Base-by-base conservation (phyloP, 1,140 invertebrate genomes). In the Oreohelix idahoensis region DNA sequence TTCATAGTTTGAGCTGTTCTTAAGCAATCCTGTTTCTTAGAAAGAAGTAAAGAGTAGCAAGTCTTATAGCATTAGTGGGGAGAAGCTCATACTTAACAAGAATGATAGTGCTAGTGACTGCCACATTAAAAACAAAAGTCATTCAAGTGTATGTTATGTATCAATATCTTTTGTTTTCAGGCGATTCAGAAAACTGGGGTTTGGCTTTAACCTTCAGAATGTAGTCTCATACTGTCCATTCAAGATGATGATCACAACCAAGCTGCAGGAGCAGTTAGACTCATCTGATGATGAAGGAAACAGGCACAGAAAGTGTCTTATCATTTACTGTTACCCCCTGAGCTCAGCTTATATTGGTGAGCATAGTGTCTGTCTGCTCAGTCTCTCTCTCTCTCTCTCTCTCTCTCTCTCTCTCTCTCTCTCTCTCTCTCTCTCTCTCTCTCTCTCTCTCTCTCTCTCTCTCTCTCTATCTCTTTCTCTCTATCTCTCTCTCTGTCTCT, bases 271-370 rank as follows among this genome's bases (percentile, higher is more conserved):
- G n/a, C 45, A 35, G 42, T 26, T 23, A 0, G 80, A 82, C 49
- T 51, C 70, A 13, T 63, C 32, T 10, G 71, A 82, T 5, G 80
- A 82, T 35, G 79, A 58, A 20, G 35, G 58, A 26, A 51, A 29
- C 35, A 53, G 32, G 51, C 11, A 66, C 17, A 81, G 78, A 29
- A 76, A 78, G 53, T 82, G 83, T 76, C 79, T 87, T 20, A 84
- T 86, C 13, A 53, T 87, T n/a, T 85, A 87, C 79, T 88, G 86
- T 79, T 79, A 84, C 2, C 88, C 88, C 2, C 80, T 88, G 35
- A 78, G 69, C 20, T 88, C 88, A n/a, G 85, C 88, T n/a, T 88
- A 88, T 66, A 85, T 76, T 84, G 87, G 87, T 87, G 58, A 51
- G 70, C 15, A 45, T 45, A 15, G 42, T 45, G 5, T 45, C 42